A percentile compares a stretch with the other conserved stretches of the same genome.
These are phyloP conservation scores for Lamellibrachia luymesi DNA, from an alignment of 1,140 invertebrate genomes.

Conservation along the genomic window DNA sequence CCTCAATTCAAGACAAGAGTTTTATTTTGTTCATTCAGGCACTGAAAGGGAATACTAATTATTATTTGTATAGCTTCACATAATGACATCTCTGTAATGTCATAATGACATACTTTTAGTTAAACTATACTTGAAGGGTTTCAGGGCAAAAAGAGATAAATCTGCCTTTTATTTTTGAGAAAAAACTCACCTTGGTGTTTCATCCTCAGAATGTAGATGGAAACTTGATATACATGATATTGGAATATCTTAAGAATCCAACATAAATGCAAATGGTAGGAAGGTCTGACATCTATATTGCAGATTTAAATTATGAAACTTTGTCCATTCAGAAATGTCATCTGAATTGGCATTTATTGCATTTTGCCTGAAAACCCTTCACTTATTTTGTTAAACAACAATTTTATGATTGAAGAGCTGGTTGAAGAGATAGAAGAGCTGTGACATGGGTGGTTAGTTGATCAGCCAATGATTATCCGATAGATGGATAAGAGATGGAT, in stretches of 20 bases:
- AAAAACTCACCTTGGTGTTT: too few species aligned
- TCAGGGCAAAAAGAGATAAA: not conserved
- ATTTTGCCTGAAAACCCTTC: too few species aligned
- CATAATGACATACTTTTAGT: not conserved
- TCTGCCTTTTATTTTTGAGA: too few species aligned
- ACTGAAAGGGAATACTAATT: not conserved
- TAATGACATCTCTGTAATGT: slow-evolving; percentile 12
- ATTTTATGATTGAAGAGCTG: too few species aligned
- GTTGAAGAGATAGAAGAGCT: too few species aligned
- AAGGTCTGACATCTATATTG: not conserved
- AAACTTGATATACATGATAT: too few species aligned
- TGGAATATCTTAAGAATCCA: not conserved
- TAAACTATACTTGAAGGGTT: not conserved
- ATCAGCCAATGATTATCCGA: not conserved
- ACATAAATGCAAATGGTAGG: not conserved
- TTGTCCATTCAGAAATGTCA: too few species aligned
- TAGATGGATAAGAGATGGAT: not conserved
- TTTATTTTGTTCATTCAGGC: not conserved
- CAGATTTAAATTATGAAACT: too few species aligned
- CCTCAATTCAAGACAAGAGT: too few species aligned
- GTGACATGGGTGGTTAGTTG: not conserved
- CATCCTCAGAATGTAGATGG: too few species aligned
- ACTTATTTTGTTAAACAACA: too few species aligned
- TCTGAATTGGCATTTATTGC: too few species aligned
- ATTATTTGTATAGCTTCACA: slow-evolving; percentile 14